Conservation (phyloP, 1,140 invertebrate species). For the Pogonomyrmex californicus region DNA sequence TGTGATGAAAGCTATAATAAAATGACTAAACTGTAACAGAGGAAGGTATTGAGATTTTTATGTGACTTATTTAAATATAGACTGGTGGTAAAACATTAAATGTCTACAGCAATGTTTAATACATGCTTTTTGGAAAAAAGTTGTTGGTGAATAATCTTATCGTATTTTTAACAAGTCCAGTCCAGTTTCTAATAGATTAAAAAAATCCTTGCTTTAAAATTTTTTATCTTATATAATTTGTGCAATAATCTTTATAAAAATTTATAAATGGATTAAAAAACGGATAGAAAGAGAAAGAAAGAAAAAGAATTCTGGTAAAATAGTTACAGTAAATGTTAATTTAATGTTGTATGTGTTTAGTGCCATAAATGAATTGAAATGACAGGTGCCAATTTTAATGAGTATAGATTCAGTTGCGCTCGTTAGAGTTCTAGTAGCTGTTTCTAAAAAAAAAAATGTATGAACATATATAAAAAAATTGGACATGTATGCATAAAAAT, state of each 20-base stretch:
- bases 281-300: neutral
- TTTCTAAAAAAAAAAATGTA: neutral
- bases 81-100: conserved; percentile 15
- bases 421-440: conserved; percentile 15
- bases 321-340: conserved; percentile 43
- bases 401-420: conserved; percentile 37
- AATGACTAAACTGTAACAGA: conserved; percentile 27
- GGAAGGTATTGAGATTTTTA: conserved; percentile 32
- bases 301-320: neutral
- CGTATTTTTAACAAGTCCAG: neutral
- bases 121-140: conserved; percentile 3
- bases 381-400: conserved; percentile 49
- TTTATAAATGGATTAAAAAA: neutral
- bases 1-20: conserved; percentile 11
- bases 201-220: conserved; percentile 7
- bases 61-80: conserved; percentile 35
- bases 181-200: conserved; percentile 16
- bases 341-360: conserved; percentile 56
- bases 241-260: conserved; percentile 14
- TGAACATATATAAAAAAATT: neutral
- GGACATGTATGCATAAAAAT: neutral
- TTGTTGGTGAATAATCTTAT: conserved; percentile 13
- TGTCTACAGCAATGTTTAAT: neutral
- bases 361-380: conserved; percentile 59
- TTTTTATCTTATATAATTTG: conserved; percentile 34